These are phyloP conservation scores for Istiophorus platypterus DNA, from an alignment of 2,113 vertebrate species.

Conservation along the genomic window DNA sequence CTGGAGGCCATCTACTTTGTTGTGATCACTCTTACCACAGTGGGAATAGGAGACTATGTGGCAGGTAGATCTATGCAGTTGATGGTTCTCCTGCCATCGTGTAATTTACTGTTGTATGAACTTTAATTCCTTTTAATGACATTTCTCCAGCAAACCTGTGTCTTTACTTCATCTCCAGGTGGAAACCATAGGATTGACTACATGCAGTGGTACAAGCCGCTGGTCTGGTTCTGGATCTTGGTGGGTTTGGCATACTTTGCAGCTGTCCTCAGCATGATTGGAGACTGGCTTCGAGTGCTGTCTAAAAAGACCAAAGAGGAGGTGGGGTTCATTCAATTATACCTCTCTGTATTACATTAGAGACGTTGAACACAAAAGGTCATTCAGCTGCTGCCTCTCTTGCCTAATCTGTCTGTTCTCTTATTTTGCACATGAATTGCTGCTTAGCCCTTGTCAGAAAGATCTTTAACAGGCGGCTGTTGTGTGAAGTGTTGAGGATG, in stretches of 20 bases:
- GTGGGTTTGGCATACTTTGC: constrained; percentile 98
- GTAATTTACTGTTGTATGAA: not conserved
- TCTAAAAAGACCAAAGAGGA: constrained; percentile 99
- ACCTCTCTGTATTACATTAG: constrained; percentile 42
- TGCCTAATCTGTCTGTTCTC: not conserved
- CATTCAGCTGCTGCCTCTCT: constrained; percentile 2
- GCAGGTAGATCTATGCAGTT: constrained; percentile 85
- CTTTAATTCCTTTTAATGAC: not conserved
- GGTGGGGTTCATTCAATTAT: constrained; percentile 83
- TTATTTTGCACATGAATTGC: not conserved
- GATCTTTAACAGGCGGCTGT: not conserved
- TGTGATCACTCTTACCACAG: constrained; percentile 96
- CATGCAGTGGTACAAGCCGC: constrained; percentile 94
- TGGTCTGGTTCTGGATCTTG: constrained; percentile 99
- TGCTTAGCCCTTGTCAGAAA: not conserved
- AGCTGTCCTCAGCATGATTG: constrained; percentile 98
- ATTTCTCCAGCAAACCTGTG: not conserved
- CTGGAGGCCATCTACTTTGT: constrained; percentile 98
- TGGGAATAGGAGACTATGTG: constrained; percentile 98
- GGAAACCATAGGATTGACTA: constrained; percentile 92
- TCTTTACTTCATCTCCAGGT: constrained; percentile 83
- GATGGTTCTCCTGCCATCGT: not conserved
- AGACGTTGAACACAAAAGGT: constrained; percentile 38
- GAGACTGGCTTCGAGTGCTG: constrained; percentile 97
- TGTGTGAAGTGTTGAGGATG: constrained; percentile 16